These are phyloP conservation scores for Epizoanthus stellaris DNA, from an alignment of 92 coral and sea anemone species.

Conservation along the genomic window DNA sequence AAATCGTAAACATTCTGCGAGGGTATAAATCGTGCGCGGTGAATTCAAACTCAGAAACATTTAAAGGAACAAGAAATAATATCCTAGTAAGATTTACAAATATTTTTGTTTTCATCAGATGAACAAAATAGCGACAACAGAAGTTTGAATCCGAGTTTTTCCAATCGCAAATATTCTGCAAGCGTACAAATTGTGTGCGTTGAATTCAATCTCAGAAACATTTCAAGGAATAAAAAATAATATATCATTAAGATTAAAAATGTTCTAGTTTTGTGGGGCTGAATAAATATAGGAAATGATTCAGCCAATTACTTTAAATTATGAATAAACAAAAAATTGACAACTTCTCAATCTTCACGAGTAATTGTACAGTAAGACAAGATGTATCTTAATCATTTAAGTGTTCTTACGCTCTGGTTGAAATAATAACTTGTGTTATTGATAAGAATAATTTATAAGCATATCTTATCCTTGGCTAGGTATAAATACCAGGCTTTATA, in stretches of 20 bases:
- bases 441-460: background rate
- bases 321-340: background rate
- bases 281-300: constrained; percentile 29
- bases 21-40: background rate
- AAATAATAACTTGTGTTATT: background rate
- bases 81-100: no score
- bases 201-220: background rate
- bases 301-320: constrained; percentile 17
- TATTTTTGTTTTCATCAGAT: background rate
- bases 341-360: background rate
- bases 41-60: background rate
- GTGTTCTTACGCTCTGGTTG: background rate
- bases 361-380: background rate
- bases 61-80: background rate
- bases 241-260: no score
- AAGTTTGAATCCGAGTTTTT: no score
- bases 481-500: background rate
- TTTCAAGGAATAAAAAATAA: background rate
- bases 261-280: constrained; percentile 2
- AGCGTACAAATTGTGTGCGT: background rate
- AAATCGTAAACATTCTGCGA: no score
- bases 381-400: background rate
- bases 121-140: background rate
- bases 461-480: background rate
- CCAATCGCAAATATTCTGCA: no score